phyloP scores from a whole-genome alignment of 2,797 vertebrate genomes.

The Ptychobarbus kaznakovi region DNA sequence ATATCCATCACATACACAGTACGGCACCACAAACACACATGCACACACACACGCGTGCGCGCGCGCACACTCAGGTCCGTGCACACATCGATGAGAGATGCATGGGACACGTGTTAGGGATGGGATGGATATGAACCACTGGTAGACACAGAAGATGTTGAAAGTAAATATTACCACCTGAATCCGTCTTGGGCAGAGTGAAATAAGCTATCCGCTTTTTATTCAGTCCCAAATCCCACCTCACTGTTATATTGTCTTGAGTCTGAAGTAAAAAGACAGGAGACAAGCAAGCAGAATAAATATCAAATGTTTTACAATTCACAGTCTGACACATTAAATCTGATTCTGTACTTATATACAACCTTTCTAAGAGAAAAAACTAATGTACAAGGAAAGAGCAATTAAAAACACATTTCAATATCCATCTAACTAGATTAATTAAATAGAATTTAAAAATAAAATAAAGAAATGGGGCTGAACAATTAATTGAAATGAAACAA shows the following conservation, averaged over 20 bases:
- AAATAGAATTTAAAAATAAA: neutral
- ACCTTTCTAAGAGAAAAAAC: neutral
- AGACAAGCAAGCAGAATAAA: neutral
- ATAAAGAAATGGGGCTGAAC: neutral
- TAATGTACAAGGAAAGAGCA: neutral
- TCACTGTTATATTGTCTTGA: conserved; percentile 99
- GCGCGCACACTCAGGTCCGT: conserved; percentile 42
- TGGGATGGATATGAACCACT: conserved; percentile 71
- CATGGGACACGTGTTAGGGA: conserved; percentile 62
- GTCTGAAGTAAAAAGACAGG: conserved; percentile 77
- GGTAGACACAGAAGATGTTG: conserved; percentile 64
- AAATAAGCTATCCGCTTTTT: conserved; percentile 99
- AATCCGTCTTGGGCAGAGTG: conserved; percentile 98
- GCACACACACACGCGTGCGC: conserved; percentile 18
- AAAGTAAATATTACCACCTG: conserved; percentile 82
- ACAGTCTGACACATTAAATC: neutral
- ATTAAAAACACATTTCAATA: neutral
- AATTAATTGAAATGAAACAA: neutral
- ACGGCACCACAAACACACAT: conserved; percentile 29
- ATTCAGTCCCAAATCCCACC: conserved; percentile 99
- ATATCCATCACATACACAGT: conserved; percentile 47
- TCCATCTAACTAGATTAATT: neutral
- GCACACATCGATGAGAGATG: conserved; percentile 70
- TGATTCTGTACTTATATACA: neutral
- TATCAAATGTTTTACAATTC: neutral